Conservation (phyloP, 2,888 invertebrate genomes). For the Cryptocheilus praepositus region DNA sequence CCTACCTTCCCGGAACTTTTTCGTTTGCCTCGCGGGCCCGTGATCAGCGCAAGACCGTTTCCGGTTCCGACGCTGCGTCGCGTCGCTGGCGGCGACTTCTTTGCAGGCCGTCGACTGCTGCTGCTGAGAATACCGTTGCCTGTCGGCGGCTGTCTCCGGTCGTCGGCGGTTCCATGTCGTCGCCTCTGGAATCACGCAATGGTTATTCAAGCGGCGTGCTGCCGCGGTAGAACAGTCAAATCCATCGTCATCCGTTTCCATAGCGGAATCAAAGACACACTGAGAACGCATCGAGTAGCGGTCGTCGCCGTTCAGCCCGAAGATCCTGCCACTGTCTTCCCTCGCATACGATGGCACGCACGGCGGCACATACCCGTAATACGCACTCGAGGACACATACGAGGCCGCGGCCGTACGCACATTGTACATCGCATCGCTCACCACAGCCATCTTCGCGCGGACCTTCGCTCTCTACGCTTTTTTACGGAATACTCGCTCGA, state of each 20-base stretch:
- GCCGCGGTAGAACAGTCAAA: slow-evolving; percentile 45
- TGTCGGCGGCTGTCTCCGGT: slow-evolving; percentile 16
- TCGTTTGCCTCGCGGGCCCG: slow-evolving; percentile 43
- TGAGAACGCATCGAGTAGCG: slow-evolving; percentile 13
- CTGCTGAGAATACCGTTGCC: neutral
- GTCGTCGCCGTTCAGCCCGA: slow-evolving; percentile 20
- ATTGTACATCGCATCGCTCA: slow-evolving; percentile 55
- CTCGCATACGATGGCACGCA: slow-evolving; percentile 53
- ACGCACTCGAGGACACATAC: slow-evolving; percentile 65
- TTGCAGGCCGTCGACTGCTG: slow-evolving; percentile 11
- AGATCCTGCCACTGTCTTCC: slow-evolving; percentile 29
- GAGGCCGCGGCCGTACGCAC: slow-evolving; percentile 43
- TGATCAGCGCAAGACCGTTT: slow-evolving; percentile 60
- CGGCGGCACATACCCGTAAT: slow-evolving; percentile 67
- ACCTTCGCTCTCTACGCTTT: too few relatives aligned
- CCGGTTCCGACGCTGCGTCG: slow-evolving; percentile 52
- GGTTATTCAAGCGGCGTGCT: slow-evolving; percentile 61
- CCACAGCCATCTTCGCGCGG: slow-evolving; percentile 53
- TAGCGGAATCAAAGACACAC: slow-evolving; percentile 35
- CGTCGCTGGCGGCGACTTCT: slow-evolving; percentile 26
- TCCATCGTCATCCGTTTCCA: slow-evolving; percentile 65
- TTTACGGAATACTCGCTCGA: too few relatives aligned
- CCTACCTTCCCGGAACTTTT: slow-evolving; percentile 65
- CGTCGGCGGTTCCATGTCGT: slow-evolving; percentile 28
- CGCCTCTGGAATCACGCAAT: slow-evolving; percentile 66